A percentile compares a stretch with the other conserved stretches of the same genome.
These are phyloP conservation scores for Stegastes partitus DNA, from an alignment of 2,113 vertebrate genomes.

Conservation along the genomic window DNA sequence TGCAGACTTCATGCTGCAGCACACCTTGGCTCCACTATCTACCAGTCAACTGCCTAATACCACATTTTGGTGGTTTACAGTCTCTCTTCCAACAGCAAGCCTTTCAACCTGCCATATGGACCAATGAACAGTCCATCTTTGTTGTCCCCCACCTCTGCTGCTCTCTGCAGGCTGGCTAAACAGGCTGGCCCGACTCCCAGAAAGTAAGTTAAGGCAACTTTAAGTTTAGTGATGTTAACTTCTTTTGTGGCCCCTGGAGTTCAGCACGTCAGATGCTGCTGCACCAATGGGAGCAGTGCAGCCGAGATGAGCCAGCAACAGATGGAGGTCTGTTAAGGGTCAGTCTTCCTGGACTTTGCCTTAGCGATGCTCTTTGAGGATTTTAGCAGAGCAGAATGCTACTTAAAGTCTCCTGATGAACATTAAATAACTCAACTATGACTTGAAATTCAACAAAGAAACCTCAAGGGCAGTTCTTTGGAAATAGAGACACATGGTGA, in stretches of 20 bases:
- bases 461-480: not conserved
- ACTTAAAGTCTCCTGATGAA: conserved; percentile 32
- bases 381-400: conserved; percentile 30
- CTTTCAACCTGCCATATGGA: conserved; percentile 65
- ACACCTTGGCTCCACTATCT: not conserved
- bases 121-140: conserved; percentile 31
- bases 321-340: conserved; percentile 60
- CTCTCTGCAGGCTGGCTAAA: conserved; percentile 53
- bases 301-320: conserved; percentile 37
- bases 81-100: conserved; percentile 14
- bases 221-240: conserved; percentile 45
- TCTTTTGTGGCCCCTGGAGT: conserved; percentile 34
- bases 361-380: conserved; percentile 34
- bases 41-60: conserved; percentile 18
- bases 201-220: conserved; percentile 53
- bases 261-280: conserved; percentile 33
- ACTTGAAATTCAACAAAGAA: conserved; percentile 1
- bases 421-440: conserved; percentile 27
- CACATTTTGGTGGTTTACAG: not conserved
- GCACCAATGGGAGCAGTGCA: not conserved
- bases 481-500: conserved; percentile 37
- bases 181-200: conserved; percentile 59
- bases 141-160: conserved; percentile 46
- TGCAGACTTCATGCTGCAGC: not conserved
- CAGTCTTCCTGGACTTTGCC: conserved; percentile 30